These are phyloP conservation scores for Heliconius melpomene DNA, from an alignment of 1,140 invertebrate species.

Conservation along the genomic window DNA sequence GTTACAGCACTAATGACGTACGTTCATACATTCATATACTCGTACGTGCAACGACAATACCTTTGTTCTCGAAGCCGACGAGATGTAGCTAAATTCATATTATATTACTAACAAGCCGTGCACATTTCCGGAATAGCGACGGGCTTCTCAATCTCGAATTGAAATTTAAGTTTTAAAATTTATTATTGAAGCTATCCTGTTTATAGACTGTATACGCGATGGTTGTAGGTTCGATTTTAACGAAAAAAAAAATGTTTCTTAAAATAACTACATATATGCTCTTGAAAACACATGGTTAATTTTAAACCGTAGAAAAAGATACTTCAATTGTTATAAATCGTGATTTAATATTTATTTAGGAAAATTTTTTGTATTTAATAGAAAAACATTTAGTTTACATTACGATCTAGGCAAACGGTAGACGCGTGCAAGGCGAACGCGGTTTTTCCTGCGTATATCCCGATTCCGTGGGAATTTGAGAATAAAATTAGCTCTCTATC, in stretches of 20 bases:
- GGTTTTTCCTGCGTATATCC: too few species aligned
- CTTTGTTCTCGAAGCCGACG: slow-evolving; percentile 10
- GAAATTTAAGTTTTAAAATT: not conserved
- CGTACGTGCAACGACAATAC: not conserved
- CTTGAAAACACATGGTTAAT: too few species aligned
- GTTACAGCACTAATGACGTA: not conserved
- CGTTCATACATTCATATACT: not conserved
- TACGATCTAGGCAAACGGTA: too few species aligned
- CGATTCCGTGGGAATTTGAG: too few species aligned
- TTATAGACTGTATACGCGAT: not conserved
- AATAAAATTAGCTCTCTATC: too few species aligned
- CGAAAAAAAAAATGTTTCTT: not conserved
- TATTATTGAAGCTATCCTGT: not conserved
- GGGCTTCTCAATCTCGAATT: not conserved
- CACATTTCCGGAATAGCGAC: not conserved
- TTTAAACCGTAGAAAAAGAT: too few species aligned
- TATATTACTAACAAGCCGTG: slow-evolving; percentile 16
- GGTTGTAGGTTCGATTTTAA: not conserved
- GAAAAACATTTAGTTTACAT: too few species aligned
- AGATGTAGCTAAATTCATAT: slow-evolving; percentile 14
- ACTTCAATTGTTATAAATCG: too few species aligned
- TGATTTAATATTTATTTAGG: too few species aligned
- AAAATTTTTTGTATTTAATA: too few species aligned
- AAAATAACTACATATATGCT: too few species aligned
- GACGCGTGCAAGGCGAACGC: too few species aligned